Evolutionary conservation across 2,888 invertebrate genomes (phyloP), one percentile per base, ranked within the genome.

Genomic region (Drosophila melanosoma): DNA sequence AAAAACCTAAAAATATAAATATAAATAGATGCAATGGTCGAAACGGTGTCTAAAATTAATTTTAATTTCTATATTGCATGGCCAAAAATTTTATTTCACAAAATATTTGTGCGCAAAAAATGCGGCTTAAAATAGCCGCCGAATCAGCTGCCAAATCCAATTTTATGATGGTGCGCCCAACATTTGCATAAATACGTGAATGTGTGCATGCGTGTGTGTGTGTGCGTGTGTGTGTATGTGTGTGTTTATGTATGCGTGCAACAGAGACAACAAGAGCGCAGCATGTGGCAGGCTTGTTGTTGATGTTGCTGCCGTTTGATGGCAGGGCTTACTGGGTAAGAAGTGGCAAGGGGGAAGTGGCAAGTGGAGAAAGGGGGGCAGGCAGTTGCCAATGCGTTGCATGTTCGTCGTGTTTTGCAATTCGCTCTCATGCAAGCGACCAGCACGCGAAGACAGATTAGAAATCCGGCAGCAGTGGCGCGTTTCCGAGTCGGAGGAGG

Each of bases 71-170:
- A 78, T 76, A 69, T 73, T 76, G 68, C 68, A 65, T 58, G 58
- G 58, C 64, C 63, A 60, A 48, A 48, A 72, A 74, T 76, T 75
- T 77, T 71, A 79, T 76, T 82, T 76, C 66, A 74, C 29, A 74
- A 62, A 69, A 67, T 78, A 29, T 35, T 49, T 69, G 51, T 69
- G 80, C 33, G 74, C 76, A 73, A 83, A 79, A 79, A 74, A 69
- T 79, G 74, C 59, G 74, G 78, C 82, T 85, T 85, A 79, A 90
- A 89, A 89, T 87, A 87, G 83, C 68, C 71, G 63, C 57, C 81
- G 69, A 90, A 85, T 90, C 89, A 86, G 90, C 83, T 89, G 89
- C 90, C 88, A 86, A 89, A 89, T 81, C 82, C 88, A 88, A 90
- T 86, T 87, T 90, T 89, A 89, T 86, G 87, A 84, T 84, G 81